These are phyloP conservation scores for Antechinus stuartii DNA, from an alignment of 2,113 vertebrate genomes.

Conservation along the genomic window DNA sequence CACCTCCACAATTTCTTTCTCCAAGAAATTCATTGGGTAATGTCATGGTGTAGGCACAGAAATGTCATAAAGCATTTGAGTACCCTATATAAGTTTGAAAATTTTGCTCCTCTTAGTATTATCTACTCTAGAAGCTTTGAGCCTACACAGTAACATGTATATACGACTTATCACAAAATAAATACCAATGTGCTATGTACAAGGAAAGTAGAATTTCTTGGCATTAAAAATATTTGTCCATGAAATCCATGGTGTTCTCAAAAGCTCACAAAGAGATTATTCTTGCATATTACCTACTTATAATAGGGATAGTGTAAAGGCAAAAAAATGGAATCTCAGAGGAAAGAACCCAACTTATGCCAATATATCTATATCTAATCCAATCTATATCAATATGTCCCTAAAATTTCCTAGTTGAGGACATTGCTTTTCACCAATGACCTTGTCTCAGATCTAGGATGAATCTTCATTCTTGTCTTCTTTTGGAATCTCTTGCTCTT, in stretches of 20 bases:
- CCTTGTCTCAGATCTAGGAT: background rate
- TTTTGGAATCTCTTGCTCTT: background rate
- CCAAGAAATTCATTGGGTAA: background rate
- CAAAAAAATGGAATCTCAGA: background rate
- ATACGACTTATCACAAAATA: background rate
- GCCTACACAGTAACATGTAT: background rate
- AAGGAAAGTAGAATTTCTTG: background rate
- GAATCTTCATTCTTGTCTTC: background rate
- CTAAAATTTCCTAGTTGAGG: background rate
- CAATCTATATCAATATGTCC: background rate
- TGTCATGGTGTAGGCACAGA: background rate
- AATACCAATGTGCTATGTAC: background rate
- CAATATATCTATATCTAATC: background rate
- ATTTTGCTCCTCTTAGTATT: background rate
- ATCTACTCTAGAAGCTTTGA: background rate
- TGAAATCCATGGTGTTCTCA: background rate
- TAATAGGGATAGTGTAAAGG: background rate
- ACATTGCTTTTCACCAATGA: background rate
- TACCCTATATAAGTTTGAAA: background rate
- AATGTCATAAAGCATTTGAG: background rate
- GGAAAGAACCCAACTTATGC: background rate
- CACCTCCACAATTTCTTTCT: conserved; percentile 10
- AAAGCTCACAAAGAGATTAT: background rate
- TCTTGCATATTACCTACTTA: background rate
- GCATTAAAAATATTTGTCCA: background rate